Percentiles rank a stretch among this genome's conserved stretches.
These are phyloP conservation scores for Myotis davidii DNA, from an alignment of 2,113 vertebrate genomes.

Conservation along the genomic window DNA sequence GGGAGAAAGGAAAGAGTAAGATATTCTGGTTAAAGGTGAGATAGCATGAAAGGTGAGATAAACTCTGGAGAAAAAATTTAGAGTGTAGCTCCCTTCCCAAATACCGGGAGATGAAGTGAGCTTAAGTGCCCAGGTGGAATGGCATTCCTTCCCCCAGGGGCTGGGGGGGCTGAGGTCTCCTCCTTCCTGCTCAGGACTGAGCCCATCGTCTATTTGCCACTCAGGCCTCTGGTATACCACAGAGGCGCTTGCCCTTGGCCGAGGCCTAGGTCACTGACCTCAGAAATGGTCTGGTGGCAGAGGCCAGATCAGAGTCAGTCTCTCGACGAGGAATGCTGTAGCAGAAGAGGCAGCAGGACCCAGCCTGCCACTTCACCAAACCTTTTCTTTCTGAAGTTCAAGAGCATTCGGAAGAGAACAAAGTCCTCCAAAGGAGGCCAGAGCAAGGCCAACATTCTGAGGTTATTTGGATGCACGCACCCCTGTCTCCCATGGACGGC, in stretches of 20 bases:
- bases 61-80: background rate
- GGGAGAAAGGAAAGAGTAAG: background rate
- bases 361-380: background rate
- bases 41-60: background rate
- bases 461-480: fast-evolving
- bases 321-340: fast-evolving
- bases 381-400: background rate
- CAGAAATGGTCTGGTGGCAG: background rate
- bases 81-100: background rate
- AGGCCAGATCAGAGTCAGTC: background rate
- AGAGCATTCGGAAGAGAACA: background rate
- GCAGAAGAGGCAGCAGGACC: background rate
- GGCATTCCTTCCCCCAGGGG: background rate
- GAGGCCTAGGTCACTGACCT: no score
- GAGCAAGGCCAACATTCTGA: background rate
- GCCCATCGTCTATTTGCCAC: fast-evolving
- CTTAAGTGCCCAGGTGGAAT: fast-evolving
- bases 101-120: background rate
- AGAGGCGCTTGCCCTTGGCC: background rate
- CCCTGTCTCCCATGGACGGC: background rate
- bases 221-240: no score
- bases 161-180: fast-evolving
- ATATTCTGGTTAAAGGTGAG: background rate
- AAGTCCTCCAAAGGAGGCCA: background rate
- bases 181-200: background rate